Base-by-base conservation (phyloP, 1,140 invertebrate species). In the Penaeus vannamei region DNA sequence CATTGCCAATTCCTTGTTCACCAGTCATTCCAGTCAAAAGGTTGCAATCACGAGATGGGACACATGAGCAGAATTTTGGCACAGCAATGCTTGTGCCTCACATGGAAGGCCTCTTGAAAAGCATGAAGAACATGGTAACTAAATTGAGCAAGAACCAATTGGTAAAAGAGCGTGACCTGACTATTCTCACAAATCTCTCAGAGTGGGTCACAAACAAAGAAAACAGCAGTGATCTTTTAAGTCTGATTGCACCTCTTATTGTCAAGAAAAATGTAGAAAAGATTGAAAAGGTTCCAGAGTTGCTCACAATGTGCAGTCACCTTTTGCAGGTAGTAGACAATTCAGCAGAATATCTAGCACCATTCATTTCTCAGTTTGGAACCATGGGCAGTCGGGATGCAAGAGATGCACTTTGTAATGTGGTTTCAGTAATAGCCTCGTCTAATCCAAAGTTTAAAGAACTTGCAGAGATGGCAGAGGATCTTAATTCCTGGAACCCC, bases 401-500 rank as follows among this genome's bases (percentile, higher is more conserved):
- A 2, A 90, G 93, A 59, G 90, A 85, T 14, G 76, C 92, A 4
- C 87, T 94, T 29, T 93, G 93, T 89, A 85, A 92, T 46, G 92
- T 93, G 17, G 76, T 93, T 46, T 87, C 82, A 88, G 92, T 85
- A 0, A 91, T 93, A 62, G 89, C 91, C 32, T 36, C 85, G 46
- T 88, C 62, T n/a, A 86, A 92, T 83, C 66, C 94, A 84, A 92
- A 94, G 93, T 91, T 92, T 85, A 77, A 87, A 36, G 90, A 91
- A 61, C 92, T 94, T 64, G 93, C 94, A 10, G 91, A 94, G 10
- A 90, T 96, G 12, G 93, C 97, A 12, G 92, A 92, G 8, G 94
- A 96, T 92, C 94, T 99, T 61, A 99, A 99, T 94, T 95, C 98
- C 0, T 98, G 95, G 94, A 96, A 99, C 93, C 93, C 94, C 32